Base-by-base conservation (phyloP, 2,888 invertebrate genomes). In the Sclerodermus sp. region DNA sequence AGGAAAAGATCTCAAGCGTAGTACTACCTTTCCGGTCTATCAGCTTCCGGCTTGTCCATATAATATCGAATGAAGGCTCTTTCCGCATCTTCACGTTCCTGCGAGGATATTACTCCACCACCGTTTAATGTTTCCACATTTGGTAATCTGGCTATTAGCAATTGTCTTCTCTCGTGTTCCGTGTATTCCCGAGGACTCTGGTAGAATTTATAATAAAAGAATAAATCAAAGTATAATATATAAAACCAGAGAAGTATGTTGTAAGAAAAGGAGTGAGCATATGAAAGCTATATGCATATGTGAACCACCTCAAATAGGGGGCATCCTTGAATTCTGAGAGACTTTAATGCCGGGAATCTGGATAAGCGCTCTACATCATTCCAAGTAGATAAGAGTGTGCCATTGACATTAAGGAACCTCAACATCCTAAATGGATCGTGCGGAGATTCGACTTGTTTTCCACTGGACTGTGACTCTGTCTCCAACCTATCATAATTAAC, bases 11-110 rank as follows among this genome's bases (percentile, higher is more conserved):
- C 23, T 13, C 1, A 16, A 23, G 14, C 30, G 8, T 5, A 23
- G 18, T 16, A 62, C 74, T 66, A 89, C 90, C 91, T 88, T 62
- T 87, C 85, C 9, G 93, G 93, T 32, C 89, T 83, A 68, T 91
- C 90, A 49, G 87, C 86, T 78, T 90, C 90, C 1, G 91, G 89
- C 68, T 89, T 88, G 73, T 93, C 90, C 90, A 93, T 90, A 77
- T 91, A 96, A 74, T 92, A 88, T 51, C 96, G 84, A 65, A 96
- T 92, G 79, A 96, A 96, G 58, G 94, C 92, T 53, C 96, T 82
- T 77, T 96, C 96, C 12, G 96, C 91, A 71, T 93, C 90, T 77
- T 95, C 94, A 50, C 95, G 83, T 76, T 96, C 96, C 63, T 91
- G 90, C 0, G 83, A 83, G 31, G 87, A 87, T 62, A 96, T 92